A percentile compares a stretch with the other conserved stretches of the same genome.
These are phyloP conservation scores for Chorisops tibialis DNA, from an alignment of 2,888 invertebrate genomes.

Conservation along the genomic window DNA sequence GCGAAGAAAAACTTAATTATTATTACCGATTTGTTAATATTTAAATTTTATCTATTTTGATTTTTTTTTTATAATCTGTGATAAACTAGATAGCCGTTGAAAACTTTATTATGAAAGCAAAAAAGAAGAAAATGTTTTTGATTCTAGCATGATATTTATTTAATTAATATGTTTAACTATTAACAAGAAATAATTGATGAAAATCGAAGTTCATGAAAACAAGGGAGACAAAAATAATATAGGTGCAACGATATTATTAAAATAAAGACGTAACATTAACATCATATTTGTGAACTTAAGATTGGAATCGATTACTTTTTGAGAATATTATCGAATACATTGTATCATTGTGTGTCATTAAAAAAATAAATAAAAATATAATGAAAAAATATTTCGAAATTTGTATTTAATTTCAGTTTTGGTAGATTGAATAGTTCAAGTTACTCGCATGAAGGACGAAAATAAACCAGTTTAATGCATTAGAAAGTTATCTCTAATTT, in stretches of 20 bases:
- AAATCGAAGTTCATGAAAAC: neutral
- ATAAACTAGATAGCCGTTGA: slow-evolving; percentile 29
- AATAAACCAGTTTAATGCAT: no score
- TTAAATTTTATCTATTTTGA: slow-evolving; percentile 19
- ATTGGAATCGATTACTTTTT: slow-evolving; percentile 4
- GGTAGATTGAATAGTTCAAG: no score
- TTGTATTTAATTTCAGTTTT: no score
- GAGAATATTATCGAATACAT: neutral
- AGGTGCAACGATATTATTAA: slow-evolving; percentile 28
- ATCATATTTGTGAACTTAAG: neutral
- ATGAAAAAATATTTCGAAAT: no score
- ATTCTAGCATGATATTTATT: neutral
- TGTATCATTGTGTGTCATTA: slow-evolving; percentile 20
- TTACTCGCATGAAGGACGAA: no score
- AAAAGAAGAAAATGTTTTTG: neutral
- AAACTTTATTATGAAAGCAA: slow-evolving; percentile 10
- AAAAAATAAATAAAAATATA: neutral
- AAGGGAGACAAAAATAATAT: slow-evolving; percentile 31
- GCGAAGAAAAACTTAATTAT: slow-evolving; percentile 23
- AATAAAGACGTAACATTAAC: neutral
- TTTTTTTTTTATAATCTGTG: slow-evolving; percentile 32
- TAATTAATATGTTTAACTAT: neutral
- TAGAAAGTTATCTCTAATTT: no score
- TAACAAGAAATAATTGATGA: neutral
- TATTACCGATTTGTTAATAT: slow-evolving; percentile 5